Base-by-base conservation (phyloP, 2,888 invertebrate genomes). In the Microdon myrmicae region DNA sequence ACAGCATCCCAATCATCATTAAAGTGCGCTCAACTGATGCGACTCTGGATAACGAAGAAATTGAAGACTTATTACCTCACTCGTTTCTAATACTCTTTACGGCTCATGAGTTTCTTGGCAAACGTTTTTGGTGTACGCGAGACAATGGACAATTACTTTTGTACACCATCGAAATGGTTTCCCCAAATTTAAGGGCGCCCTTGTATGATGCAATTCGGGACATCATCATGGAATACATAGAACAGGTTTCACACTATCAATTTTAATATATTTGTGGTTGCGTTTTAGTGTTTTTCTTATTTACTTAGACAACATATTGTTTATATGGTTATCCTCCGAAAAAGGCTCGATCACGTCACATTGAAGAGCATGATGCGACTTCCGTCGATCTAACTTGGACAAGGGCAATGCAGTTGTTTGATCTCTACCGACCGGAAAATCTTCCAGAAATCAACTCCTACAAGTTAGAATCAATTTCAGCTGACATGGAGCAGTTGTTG, bases 91-190 rank as follows among this genome's bases (percentile, higher is more conserved):
- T 93, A 56, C 81, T 95, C 49, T 90, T 91, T 73, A 86, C 89
- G 28, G 93, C 88, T 2, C 94, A 94, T 76, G 92, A 94, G 70
- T 90, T 90, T 74, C 82, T 94, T 29, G 93, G 93, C 54, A 87
- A 87, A 71, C 85, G 86, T 45, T 84, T 86, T 1, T 92, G 90
- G 90, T 95, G 94, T 74, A 86, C 88, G 51, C 85, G 85, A 55
- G 86, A 88, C 64, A 87, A 89, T 68, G 92, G 91, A 0, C 87
- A 89, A 74, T 82, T 95, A 4, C 82, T 96, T 3, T 84, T 88
- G 68, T 92, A 92, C 71, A 88, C 87, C 12, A 82, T 94, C 70
- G 89, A 90, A 68, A 85, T 87, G 1, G 83, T 92, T 25, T 83
- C 88, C n/a, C 87, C 90, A 19, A 82, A 87, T 60, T 73, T 90